Evolutionary conservation across 1,140 invertebrate species (phyloP), one percentile per base, ranked within the genome.

Genomic region (Drosophila kohkoa): DNA sequence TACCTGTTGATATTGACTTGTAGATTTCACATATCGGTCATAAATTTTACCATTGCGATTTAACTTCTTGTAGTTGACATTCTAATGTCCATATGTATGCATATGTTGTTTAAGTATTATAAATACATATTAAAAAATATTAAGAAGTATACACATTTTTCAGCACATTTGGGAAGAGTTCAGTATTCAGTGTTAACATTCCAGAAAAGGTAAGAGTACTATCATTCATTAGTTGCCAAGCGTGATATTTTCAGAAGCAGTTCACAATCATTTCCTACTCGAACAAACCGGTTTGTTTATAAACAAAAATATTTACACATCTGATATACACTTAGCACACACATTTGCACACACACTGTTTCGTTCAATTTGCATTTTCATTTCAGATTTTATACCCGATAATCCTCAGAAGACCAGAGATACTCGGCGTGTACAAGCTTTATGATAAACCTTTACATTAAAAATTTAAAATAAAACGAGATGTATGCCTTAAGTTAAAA

Each of bases 271-370:
- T 64, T 75, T 75, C 52, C 72, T 75, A 65, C 49, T 65, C 20
- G 30, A 59, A 51, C 20, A 69, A 71, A 65, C 73, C 28, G 32
- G 73, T 75, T 72, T 75, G 68, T 71, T 75, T 75, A 75, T 59
- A 75, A 75, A 75, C 67, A 75, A 65, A 32, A 65, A 52, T 59
- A 64, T 75, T 75, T 70, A 30, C 59, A 52, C 59, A 52, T 70
- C n/a, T 41, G 43, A 49, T 20, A 48, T 25, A 45, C 46, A 54
- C 55, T 15, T 48, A 10, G 3, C 52, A 25, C 25, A 41, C 13
- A 32, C 48, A 43, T 10, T 1, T 30, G 8, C 11, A 43, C 20
- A 8, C 25, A 15, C 52, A 25, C 6, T n/a, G 10, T 54, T 69
- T 51, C 8, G 16, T 5, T 38, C 3, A 32, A 51, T 43, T 51